Conservation (phyloP, 2,113 vertebrate species). For the Daboia siamensis region DNA sequence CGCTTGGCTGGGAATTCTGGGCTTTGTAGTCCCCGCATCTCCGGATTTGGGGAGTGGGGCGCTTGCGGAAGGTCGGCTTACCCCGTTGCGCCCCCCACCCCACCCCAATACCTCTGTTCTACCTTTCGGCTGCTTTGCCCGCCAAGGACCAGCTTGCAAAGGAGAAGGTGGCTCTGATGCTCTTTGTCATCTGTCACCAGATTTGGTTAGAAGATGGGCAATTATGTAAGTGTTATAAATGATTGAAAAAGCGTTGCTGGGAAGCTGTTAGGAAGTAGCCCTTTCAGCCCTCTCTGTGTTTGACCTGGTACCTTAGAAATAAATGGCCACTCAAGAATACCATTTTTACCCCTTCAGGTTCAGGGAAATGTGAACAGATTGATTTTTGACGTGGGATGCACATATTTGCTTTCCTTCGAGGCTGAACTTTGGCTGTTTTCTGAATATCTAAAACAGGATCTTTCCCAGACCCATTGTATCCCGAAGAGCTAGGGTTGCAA, state of each 20-base stretch:
- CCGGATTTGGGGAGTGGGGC: neutral
- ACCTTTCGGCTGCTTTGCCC: neutral
- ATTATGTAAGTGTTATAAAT: neutral
- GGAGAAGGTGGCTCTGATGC: neutral
- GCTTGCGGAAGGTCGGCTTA: neutral
- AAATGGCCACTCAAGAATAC: neutral
- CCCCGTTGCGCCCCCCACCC: no score
- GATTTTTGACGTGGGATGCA: neutral
- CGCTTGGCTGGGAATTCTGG: neutral
- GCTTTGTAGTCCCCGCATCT: neutral
- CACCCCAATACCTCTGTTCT: neutral
- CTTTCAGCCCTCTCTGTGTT: neutral
- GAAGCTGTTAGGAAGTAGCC: neutral
- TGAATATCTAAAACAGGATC: neutral
- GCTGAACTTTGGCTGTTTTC: neutral
- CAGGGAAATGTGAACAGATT: neutral
- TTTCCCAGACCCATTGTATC: no score
- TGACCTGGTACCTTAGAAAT: neutral
- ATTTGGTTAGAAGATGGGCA: no score
- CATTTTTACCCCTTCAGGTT: neutral
- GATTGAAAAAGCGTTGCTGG: neutral
- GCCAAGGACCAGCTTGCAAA: neutral
- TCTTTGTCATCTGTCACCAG: neutral
- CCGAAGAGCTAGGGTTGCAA: neutral
- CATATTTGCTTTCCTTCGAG: neutral